phyloP scores from a whole-genome alignment of 2,113 vertebrate genomes.

The Panthera uncia region DNA sequence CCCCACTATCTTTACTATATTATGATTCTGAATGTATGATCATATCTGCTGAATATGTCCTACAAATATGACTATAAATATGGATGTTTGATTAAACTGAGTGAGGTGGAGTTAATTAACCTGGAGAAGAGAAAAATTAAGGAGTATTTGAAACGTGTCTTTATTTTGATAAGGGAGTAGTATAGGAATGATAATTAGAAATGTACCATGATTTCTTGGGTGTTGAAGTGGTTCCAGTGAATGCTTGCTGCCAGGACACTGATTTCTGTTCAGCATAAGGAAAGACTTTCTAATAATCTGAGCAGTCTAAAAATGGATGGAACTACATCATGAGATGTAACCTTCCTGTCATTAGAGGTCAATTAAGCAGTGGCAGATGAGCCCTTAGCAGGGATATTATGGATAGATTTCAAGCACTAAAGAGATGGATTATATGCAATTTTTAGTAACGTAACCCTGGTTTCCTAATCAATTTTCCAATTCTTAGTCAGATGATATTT shows the following conservation, averaged over 20 bases:
- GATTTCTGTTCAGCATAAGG: background rate
- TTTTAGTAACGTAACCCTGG: background rate
- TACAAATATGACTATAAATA: background rate
- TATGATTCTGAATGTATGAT: background rate
- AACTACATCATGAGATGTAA: background rate
- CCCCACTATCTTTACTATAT: background rate
- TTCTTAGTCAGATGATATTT: background rate
- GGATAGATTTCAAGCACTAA: background rate
- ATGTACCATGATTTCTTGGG: background rate
- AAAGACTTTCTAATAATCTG: background rate
- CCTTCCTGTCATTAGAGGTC: background rate
- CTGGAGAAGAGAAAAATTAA: background rate
- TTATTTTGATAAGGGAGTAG: constrained; percentile 36
- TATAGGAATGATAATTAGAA: constrained; percentile 2
- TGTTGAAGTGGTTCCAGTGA: background rate
- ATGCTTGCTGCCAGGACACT: background rate
- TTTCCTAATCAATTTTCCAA: background rate
- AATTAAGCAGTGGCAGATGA: background rate
- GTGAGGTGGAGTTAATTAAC: constrained; percentile 37
- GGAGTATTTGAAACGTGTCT: background rate
- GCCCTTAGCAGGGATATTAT: background rate
- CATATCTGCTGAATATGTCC: background rate
- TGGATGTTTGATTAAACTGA: constrained; percentile 20
- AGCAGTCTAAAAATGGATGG: background rate
- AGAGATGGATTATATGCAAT: background rate